A percentile compares a stretch with the other conserved stretches of the same genome.
Evolutionary conservation across 2,888 invertebrate species (phyloP).

Genomic region (Biston betularia): DNA sequence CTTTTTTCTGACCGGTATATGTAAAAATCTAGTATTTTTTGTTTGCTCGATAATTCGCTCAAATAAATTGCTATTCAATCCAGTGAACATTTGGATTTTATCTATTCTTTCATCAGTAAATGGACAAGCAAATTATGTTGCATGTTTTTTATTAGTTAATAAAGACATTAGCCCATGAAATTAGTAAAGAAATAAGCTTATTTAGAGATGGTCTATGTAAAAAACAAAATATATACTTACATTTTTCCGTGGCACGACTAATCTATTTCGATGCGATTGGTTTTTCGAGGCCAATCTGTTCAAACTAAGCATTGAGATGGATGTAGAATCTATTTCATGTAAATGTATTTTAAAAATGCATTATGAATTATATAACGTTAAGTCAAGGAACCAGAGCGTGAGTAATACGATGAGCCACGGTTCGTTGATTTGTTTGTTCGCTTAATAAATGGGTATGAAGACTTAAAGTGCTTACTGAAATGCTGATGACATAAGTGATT

Average conservation of each 20-base stretch:
- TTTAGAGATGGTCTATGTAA: too few species aligned
- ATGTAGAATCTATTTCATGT: slow-evolving; percentile 33
- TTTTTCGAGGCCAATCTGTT: slow-evolving; percentile 31
- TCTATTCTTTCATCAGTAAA: too few species aligned
- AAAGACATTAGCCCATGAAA: too few species aligned
- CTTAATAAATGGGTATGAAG: slow-evolving; percentile 29
- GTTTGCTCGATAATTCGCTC: too few species aligned
- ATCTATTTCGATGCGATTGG: background rate
- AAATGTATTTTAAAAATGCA: slow-evolving; percentile 33
- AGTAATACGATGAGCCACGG: slow-evolving; percentile 44
- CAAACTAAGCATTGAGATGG: slow-evolving; percentile 25
- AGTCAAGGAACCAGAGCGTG: slow-evolving; percentile 52
- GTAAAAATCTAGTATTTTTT: too few species aligned
- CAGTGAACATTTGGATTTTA: too few species aligned
- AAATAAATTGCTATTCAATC: too few species aligned
- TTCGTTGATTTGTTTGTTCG: slow-evolving; percentile 48
- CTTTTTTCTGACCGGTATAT: too few species aligned
- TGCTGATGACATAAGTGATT: slow-evolving; percentile 26
- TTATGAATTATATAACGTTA: slow-evolving; percentile 41
- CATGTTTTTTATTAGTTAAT: too few species aligned
- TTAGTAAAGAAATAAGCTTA: too few species aligned
- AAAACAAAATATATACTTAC: background rate
- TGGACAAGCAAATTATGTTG: too few species aligned
- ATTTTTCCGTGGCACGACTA: background rate
- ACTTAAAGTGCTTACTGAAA: slow-evolving; percentile 24